Evolutionary conservation across 37 sponge, comb jelly and placozoan genomes (phyloP).

Genomic region (Beroe forskalii): DNA sequence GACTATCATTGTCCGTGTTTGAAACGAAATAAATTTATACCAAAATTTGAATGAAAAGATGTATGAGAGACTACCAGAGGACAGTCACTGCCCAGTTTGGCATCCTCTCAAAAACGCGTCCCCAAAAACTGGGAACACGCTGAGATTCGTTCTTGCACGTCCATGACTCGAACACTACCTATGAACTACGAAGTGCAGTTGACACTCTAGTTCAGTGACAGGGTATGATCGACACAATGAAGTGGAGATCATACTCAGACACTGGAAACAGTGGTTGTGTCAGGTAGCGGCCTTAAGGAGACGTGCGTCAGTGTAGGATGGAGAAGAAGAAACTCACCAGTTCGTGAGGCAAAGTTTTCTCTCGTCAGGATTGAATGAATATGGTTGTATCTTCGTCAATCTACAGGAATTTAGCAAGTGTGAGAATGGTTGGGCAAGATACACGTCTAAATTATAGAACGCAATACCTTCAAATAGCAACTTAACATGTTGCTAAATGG

Average conservation of each 20-base stretch:
- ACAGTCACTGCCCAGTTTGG: background rate
- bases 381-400: no score
- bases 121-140: conserved; percentile 34
- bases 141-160: conserved; percentile 21
- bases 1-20: no score
- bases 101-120: background rate
- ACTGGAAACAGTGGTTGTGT: background rate
- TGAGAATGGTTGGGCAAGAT: no score
- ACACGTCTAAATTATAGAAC: no score
- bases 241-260: background rate
- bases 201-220: background rate
- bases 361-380: no score
- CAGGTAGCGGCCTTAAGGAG: conserved; percentile 65
- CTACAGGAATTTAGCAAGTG: no score
- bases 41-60: background rate
- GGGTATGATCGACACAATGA: background rate
- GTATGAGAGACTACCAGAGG: background rate
- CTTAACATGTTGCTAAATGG: no score
- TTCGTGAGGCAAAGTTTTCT: no score
- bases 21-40: no score
- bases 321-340: no score
- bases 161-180: conserved; percentile 64
- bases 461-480: no score
- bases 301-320: background rate
- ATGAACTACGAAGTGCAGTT: background rate